Evolutionary conservation across 53 echinoderm and acorn worm species (phyloP).

Genomic region (Holothuria leucospilota): DNA sequence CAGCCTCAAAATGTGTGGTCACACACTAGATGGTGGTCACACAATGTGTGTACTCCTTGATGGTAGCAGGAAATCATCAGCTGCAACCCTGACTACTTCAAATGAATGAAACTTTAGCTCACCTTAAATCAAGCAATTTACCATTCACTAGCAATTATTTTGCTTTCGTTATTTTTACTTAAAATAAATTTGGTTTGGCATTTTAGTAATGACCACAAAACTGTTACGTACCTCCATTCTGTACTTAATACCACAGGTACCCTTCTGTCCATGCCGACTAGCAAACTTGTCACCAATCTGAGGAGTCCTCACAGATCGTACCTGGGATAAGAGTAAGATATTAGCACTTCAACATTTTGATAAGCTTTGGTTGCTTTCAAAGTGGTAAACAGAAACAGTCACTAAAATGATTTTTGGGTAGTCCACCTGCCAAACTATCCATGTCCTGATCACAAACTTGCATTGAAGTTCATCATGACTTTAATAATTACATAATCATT

Average conservation of each 20-base stretch:
- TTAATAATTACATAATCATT: no score
- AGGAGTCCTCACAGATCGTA: conserved; percentile 83
- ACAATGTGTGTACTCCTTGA: background rate
- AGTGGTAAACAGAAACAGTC: background rate
- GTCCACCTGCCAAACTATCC: background rate
- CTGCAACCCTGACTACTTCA: no score
- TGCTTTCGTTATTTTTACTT: no score
- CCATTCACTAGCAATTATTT: no score
- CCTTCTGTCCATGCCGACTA: conserved; percentile 97
- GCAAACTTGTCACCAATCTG: conserved; percentile 99
- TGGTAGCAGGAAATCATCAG: no score
- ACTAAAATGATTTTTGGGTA: background rate
- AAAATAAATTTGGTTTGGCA: no score
- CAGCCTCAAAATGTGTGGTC: no score
- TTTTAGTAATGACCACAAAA: background rate
- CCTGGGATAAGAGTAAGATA: conserved; percentile 45
- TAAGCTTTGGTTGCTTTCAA: background rate
- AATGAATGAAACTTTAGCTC: no score
- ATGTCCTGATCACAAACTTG: background rate
- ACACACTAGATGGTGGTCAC: no score
- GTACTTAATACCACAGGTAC: conserved; percentile 97
- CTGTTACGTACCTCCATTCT: conserved; percentile 83
- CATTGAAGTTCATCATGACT: no score
- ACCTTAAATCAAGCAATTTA: no score
- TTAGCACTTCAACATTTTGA: no score